Evolutionary conservation across 2,888 invertebrate genomes (phyloP).

Genomic region (Plagiodera versicolora): DNA sequence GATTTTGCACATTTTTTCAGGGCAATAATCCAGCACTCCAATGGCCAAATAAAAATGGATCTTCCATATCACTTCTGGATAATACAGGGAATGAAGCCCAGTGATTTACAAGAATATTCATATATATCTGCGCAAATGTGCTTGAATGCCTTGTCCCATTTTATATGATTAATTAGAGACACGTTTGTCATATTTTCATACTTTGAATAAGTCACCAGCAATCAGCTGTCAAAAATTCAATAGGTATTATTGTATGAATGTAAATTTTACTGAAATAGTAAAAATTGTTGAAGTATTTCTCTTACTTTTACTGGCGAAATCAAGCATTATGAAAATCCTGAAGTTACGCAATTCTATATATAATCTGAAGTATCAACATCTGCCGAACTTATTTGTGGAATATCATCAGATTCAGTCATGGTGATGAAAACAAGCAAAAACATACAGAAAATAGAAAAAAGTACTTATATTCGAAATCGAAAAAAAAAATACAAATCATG

Average conservation of each 20-base stretch:
- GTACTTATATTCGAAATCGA: background rate
- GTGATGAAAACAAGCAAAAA: background rate
- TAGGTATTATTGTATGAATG: slow-evolving; percentile 25
- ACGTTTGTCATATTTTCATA: slow-evolving; percentile 22
- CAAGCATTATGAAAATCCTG: too few relatives aligned
- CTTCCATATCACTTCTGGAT: slow-evolving; percentile 38
- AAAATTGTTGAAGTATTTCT: slow-evolving; percentile 10
- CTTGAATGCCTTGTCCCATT: slow-evolving; percentile 21
- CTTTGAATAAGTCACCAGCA: slow-evolving; percentile 17
- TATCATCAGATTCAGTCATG: too few relatives aligned
- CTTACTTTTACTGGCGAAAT: background rate
- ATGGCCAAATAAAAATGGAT: slow-evolving; percentile 35
- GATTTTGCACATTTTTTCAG: slow-evolving; percentile 20
- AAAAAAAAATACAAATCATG: too few relatives aligned
- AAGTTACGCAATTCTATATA: too few relatives aligned
- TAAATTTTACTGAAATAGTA: slow-evolving; percentile 17
- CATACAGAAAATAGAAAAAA: background rate
- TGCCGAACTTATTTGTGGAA: too few relatives aligned
- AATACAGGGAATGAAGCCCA: slow-evolving; percentile 11
- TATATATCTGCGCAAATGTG: slow-evolving; percentile 9
- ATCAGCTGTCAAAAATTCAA: slow-evolving; percentile 15
- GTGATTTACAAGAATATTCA: slow-evolving; percentile 12
- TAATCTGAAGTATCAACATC: too few relatives aligned
- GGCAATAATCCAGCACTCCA: slow-evolving; percentile 30
- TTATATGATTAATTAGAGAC: slow-evolving; percentile 15